Base-by-base conservation (phyloP, 1,140 invertebrate genomes). In the Trachymyrmex septentrionalis region DNA sequence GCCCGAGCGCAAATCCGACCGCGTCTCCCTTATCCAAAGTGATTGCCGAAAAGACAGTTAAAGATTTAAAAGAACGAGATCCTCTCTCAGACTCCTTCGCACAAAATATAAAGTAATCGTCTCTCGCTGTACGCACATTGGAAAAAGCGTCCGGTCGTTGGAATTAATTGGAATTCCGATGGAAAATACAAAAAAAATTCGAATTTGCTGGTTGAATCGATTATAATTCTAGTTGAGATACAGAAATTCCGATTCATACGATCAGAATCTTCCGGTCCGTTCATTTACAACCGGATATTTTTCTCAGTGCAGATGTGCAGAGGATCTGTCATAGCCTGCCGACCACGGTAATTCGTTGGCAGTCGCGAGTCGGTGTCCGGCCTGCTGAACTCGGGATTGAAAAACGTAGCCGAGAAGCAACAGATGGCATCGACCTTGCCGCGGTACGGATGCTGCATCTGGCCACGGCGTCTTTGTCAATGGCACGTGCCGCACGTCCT, bases 391-490 rank as follows among this genome's bases (percentile, higher is more conserved):
- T 57, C 48, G 44, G 24, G 21, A 50, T 44, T 55, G 30, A 48
- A 86, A 66, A 80, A 85, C 61, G 48, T 16, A 63, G 53, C 27
- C 76, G 53, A 67, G 69, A 85, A 86, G 80, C 80, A 85, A 85
- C 86, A 87, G 86, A 87, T 87, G 86, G 80, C 66, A 87, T 66
- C 86, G 80, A 85, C 80, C 78, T 87, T 85, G 69, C 50, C 48
- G 59, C 86, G n/a, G 69, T 66, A 57, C 76, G 76, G 38, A 66
- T 71, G 85, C 78, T 84, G 86, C 78, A 85, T 87, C 86, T 84
- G 64, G 85, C 50, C 21, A 55, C 72, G 59, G 71, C 82, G 82
- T 64, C 76, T 87, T 87, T 85, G 81, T 87, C 80, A 72, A 67
- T 75, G 86, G 86, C 86, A 87, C 86, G 86, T 87, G 86, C 86